Evolutionary conservation across 2,888 invertebrate species (phyloP).

Genomic region (Drosophila leonis): DNA sequence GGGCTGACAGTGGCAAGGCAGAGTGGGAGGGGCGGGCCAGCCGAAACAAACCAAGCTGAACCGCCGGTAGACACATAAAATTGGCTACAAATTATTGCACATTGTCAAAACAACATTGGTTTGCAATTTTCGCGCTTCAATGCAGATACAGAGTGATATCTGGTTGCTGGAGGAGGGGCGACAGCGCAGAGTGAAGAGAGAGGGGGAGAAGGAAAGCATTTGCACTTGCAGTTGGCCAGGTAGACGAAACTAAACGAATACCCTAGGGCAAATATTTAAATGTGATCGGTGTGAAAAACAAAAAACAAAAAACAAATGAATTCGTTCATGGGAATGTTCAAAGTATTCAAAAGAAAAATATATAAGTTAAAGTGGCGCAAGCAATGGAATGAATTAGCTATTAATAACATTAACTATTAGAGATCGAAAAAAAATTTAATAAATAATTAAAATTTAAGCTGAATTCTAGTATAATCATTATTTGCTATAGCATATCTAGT

Average conservation of each 20-base stretch:
- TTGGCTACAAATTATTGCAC: conserved; percentile 83
- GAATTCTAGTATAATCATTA: no score
- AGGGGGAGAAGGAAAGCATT: conserved; percentile 36
- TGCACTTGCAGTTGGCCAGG: conserved; percentile 36
- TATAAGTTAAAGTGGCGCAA: neutral
- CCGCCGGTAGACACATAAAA: conserved; percentile 78
- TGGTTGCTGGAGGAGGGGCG: neutral
- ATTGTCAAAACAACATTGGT: conserved; percentile 84
- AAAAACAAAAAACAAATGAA: conserved; percentile 1
- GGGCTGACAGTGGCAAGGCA: neutral
- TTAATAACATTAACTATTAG: neutral
- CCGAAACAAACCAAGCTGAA: conserved; percentile 72
- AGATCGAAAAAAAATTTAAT: neutral
- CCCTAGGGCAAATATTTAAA: conserved; percentile 40
- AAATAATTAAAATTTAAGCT: no score
- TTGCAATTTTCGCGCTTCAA: conserved; percentile 84
- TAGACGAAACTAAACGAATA: conserved; percentile 37
- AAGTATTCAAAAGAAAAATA: neutral
- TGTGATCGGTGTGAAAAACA: neutral
- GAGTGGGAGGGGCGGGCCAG: neutral
- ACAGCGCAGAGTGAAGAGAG: neutral
- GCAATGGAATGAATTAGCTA: neutral
- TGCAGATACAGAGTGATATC: conserved; percentile 70
- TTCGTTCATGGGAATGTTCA: conserved; percentile 4
- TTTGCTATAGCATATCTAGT: neutral